A percentile compares a stretch with the other conserved stretches of the same genome.
These are phyloP conservation scores for Eupithecia exiguata DNA, from an alignment of 2,888 invertebrate genomes.

Conservation along the genomic window DNA sequence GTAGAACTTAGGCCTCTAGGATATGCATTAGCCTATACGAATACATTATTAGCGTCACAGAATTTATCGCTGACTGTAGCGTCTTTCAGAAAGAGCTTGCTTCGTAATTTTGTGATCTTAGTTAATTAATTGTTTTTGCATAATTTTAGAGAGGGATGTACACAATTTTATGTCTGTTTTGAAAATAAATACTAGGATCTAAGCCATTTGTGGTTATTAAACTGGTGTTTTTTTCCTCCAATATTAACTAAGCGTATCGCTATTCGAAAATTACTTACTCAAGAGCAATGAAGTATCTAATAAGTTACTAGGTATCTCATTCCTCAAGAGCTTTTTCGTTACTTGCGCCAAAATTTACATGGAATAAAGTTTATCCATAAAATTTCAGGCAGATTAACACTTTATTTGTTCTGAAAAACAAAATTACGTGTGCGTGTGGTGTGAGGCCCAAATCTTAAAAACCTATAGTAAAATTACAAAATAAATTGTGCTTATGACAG, in stretches of 20 bases:
- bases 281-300: too few species aligned
- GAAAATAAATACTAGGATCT: constrained; percentile 25
- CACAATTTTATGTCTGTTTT: constrained; percentile 21
- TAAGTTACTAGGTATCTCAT: too few species aligned
- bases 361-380: neutral
- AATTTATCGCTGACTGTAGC: neutral
- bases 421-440: too few species aligned
- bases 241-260: neutral
- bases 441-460: too few species aligned
- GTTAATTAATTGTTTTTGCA: constrained; percentile 40
- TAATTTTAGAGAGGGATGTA: constrained; percentile 27
- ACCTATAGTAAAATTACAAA: too few species aligned
- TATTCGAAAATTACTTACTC: too few species aligned
- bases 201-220: neutral
- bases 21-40: neutral
- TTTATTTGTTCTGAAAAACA: too few species aligned
- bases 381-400: neutral
- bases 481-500: too few species aligned
- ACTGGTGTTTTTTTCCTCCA: neutral
- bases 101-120: constrained; percentile 36
- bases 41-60: neutral
- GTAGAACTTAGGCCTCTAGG: neutral
- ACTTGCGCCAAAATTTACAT: neutral
- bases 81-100: constrained; percentile 31
- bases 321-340: too few species aligned